Base-by-base conservation (phyloP, 1,140 invertebrate species). In the Cherax destructor region DNA sequence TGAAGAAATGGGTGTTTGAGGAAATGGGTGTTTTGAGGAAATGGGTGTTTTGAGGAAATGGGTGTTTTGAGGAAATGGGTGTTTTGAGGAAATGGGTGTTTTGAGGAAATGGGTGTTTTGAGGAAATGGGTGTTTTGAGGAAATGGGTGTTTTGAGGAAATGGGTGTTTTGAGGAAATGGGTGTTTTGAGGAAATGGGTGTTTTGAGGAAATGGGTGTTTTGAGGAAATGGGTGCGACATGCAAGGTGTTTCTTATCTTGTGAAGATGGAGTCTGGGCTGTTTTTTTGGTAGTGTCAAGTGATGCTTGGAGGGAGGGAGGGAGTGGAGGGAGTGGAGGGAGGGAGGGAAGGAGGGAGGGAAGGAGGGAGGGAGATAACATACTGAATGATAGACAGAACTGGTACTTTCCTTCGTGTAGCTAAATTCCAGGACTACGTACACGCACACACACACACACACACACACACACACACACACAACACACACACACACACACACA, bases 381-480 rank as follows among this genome's bases (percentile, higher is more conserved):
- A 21, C 9, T n/a, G 24, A 30, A 2, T 74, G n/a, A 24, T 74
- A 0, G 65, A 74, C n/a, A 0, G 69, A 16, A 21, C 6, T 7
- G 11, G 7, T 10, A 74, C 30, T 74, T 30, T 74, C 9, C 0
- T 21, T 21, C 1, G 5, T 74, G 24, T 11, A 30, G 69, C 21
- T 74, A 18, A 69, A 69, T 56, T 56, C 52, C 52, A 9, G 61
- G 4, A 65, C 16, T 18, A 65, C 61, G 18, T 16, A 65, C 61
- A 65, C 61, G 18, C 9, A 65, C 61, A 65, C 61, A 65, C 61
- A 65, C 61, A 65, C 61, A 65, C 61, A 11, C 9, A 65, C 61
- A 65, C 61, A 65, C 61, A 65, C 61, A 65, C 61, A 65, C 61
- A 65, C 61, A 65, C 61, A 65, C 61, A 65, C 61, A 65, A 65